These are phyloP conservation scores for Triops longicaudatus DNA, from an alignment of 1,140 invertebrate species.

Conservation along the genomic window DNA sequence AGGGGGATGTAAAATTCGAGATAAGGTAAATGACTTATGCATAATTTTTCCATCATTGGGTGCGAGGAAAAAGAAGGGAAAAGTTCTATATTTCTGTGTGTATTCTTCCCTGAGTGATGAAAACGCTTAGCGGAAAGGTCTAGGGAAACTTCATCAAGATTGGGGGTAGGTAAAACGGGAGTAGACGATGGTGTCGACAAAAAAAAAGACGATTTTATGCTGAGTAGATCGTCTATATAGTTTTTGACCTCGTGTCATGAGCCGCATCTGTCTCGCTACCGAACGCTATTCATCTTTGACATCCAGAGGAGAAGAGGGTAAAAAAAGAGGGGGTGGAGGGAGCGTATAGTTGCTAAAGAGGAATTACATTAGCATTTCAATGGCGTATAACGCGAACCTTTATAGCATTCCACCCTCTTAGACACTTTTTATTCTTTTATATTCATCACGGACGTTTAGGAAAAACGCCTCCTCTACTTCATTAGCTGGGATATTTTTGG, in stretches of 20 bases:
- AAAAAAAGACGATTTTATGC: not conserved
- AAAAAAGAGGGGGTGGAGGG: not conserved
- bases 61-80: not conserved
- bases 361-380: slow-evolving; percentile 15
- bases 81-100: too few species aligned
- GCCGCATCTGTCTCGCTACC: not conserved
- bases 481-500: not conserved
- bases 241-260: slow-evolving; percentile 15
- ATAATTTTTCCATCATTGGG: not conserved
- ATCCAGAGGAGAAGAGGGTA: not conserved
- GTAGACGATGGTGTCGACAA: not conserved
- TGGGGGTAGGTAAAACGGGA: not conserved
- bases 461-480: not conserved
- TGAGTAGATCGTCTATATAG: not conserved
- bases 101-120: not conserved
- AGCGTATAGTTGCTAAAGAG: not conserved
- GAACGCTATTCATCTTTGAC: slow-evolving; percentile 11
- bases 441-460: not conserved
- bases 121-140: not conserved
- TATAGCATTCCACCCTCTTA: not conserved
- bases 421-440: not conserved
- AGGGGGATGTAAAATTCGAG: not conserved
- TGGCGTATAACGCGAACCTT: not conserved
- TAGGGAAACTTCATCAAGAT: not conserved
- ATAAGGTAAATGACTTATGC: slow-evolving; percentile 15